These are phyloP conservation scores for Cheirogaleus medius DNA, from an alignment of 2,113 vertebrate species.

Conservation along the genomic window DNA sequence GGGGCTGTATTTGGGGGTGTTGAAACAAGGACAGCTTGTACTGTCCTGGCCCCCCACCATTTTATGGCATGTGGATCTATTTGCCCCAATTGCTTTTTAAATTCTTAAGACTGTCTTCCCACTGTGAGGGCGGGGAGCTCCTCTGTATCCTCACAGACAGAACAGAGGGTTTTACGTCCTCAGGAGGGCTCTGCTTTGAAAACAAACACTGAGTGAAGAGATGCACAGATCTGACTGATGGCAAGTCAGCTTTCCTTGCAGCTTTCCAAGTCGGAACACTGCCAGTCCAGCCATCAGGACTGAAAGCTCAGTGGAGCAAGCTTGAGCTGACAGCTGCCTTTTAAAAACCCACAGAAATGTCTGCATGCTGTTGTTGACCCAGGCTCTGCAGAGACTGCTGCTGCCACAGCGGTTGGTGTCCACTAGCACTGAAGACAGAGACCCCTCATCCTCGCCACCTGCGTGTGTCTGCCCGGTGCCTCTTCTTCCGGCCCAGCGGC, in stretches of 20 bases:
- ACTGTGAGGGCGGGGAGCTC: background rate
- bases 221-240: background rate
- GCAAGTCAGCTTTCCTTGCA: background rate
- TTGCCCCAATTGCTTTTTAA: background rate
- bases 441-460: background rate
- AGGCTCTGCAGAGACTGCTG: background rate
- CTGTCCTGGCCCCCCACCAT: too few species aligned
- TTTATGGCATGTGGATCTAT: background rate
- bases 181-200: constrained; percentile 52
- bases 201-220: background rate
- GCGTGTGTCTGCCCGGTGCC: background rate
- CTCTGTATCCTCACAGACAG: background rate
- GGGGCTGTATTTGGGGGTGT: background rate
- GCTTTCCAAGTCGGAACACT: constrained; percentile 7
- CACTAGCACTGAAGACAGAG: background rate
- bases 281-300: background rate
- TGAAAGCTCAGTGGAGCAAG: background rate
- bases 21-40: background rate
- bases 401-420: fast-evolving
- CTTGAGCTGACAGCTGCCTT: constrained; percentile 10
- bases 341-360: background rate
- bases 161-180: background rate
- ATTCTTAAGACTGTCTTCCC: background rate
- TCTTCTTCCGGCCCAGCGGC: background rate
- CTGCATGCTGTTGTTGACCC: background rate